Base-by-base conservation (phyloP, 92 coral and sea anemone species). In the Micromussa lordhowensis region DNA sequence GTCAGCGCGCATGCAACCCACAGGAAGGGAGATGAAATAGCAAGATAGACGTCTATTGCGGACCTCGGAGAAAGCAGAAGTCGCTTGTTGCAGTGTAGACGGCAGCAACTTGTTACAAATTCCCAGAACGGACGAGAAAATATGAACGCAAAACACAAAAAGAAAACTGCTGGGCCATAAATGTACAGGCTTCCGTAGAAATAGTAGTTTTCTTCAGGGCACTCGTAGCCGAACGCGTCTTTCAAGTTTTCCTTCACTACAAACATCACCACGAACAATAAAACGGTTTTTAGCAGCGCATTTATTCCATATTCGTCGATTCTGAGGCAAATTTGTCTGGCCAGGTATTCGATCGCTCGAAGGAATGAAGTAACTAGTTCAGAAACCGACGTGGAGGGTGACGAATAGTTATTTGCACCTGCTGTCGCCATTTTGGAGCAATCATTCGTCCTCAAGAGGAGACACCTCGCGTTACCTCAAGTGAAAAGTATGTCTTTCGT, bases 111-210 rank as follows among this genome's bases (percentile, higher is more conserved):
- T 34, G 83, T 80, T 32, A 80, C 83, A 19, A 80, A 80, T 35
- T 80, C 83, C 83, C 83, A 80, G 72, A 80, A 80, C 11, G 70
- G 51, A 58, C 83, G 83, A 57, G 71, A 80, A 80, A 80, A 80
- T 12, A 80, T 54, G 29, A 80, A 22, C 29, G 83, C 83, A 63
- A 80, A 32, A 59, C 83, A 80, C 15, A 80, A 30, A 64, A 80
- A 63, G 71, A 80, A 57, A 32, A 80, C 69, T 32, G 71, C 44
- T 38, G 83, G 83, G 31, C 83, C 83, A 36, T 51, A 80, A 29
- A 80, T 80, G 72, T 31, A 80, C 9, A 80, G 71, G 83, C 21
- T 80, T 57, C 70, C 83, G 72, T 80, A 80, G 54, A 80, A 58
- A 57, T 51, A 32, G 70, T 80, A 51, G 31, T 64, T 66, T 57